Evolutionary conservation across 1,140 invertebrate genomes (phyloP), one percentile per base, ranked within the genome.

Genomic region (Hydropsyche tenuis): DNA sequence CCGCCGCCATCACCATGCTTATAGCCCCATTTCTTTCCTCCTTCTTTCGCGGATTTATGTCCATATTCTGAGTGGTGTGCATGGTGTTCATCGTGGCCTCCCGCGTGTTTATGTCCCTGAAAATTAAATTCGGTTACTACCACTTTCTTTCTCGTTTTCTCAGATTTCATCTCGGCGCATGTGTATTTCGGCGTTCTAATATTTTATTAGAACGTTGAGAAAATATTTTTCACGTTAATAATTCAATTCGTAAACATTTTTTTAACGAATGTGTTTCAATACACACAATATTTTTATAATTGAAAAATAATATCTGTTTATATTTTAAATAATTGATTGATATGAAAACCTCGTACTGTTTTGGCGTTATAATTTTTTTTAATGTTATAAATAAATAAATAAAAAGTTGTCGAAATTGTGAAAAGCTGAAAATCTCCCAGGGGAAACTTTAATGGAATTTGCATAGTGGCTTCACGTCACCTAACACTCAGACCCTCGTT

Each of bases 1-100:
- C 75, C 68, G 9, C 78, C 79, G 6, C 70, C 74, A 27, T 84
- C 80, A 7, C 84, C 84, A 65, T 86, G 84, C 46, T 86, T 85
- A 79, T 83, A 86, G 4, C 80, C 78, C 88, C 88, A 90, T 74
- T 88, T 88, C 77, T 89, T 89, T 7, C 87, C 88, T 3, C 81
- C 78, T 0, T 85, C 81, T 18, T 86, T 81, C 0, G 80, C 85
- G 1, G 81, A 82, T 56, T 88, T 85, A 11, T 87, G 80, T 14
- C 81, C 83, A 53, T 87, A 80, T 68, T 84, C 83, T 1, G 79
- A 75, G 0, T 84, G 76, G 27, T 87, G 83, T 18, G 83, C 80
- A 51, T 86, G 85, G 79, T 89, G 86, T 37, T 81, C 74, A 11
- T 89, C 86, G 64, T 89, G 84, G 0, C 89, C 90, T 3, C 80